Conservation (phyloP, 2,113 vertebrate species). For the Chionis minor region DNA sequence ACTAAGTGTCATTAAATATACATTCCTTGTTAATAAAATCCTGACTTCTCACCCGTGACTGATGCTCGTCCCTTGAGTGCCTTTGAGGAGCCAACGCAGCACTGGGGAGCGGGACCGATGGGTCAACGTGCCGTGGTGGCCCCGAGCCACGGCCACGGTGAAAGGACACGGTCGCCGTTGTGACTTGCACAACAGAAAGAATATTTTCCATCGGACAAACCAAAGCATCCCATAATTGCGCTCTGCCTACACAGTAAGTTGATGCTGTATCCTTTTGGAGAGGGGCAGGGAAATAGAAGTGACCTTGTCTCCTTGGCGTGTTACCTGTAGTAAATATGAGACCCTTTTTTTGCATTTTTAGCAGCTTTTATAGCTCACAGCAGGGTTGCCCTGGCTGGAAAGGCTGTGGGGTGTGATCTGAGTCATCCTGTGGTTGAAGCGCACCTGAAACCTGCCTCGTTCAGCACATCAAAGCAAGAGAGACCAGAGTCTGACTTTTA, state of each 20-base stretch:
- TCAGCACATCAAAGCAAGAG: background rate
- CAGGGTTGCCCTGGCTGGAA: background rate
- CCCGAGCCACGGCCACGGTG: rapidly evolving
- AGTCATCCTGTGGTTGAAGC: background rate
- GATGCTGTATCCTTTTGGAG: background rate
- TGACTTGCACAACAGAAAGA: background rate
- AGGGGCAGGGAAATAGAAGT: background rate
- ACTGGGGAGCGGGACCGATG: rapidly evolving
- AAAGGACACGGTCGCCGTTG: too few species aligned
- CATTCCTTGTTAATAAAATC: background rate
- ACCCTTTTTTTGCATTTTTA: background rate
- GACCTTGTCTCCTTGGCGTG: rapidly evolving
- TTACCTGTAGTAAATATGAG: background rate
- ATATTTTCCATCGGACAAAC: background rate
- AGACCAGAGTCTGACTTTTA: background rate
- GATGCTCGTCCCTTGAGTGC: background rate
- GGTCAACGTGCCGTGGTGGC: rapidly evolving
- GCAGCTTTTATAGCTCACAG: background rate
- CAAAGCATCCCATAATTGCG: background rate
- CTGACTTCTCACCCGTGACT: background rate
- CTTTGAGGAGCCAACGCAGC: background rate
- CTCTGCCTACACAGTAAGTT: background rate
- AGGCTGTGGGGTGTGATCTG: background rate
- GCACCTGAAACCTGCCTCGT: background rate
- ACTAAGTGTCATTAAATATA: background rate